phyloP scores from a whole-genome alignment of 2,888 invertebrate genomes.

The Andricus curvator region DNA sequence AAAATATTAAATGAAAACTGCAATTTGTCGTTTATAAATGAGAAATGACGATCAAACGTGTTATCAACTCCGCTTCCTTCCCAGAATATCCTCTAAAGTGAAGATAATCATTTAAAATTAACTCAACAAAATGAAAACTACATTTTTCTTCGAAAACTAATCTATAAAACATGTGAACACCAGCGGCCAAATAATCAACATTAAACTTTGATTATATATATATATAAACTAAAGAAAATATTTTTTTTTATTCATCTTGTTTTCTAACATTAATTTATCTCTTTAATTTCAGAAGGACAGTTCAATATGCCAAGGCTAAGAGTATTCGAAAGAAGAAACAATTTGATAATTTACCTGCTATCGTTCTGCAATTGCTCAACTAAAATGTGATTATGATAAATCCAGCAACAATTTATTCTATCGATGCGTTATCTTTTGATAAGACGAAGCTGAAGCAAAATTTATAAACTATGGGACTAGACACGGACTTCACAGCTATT shows the following conservation, averaged over 20 bases:
- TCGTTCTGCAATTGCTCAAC: neutral
- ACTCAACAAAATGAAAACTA: neutral
- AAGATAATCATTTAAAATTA: neutral
- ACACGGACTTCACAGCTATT: constrained; percentile 59
- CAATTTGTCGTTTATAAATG: neutral
- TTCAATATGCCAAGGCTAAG: neutral
- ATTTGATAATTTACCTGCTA: neutral
- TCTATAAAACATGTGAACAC: too few species aligned
- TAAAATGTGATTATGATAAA: constrained; percentile 30
- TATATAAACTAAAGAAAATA: neutral
- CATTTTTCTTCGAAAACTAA: neutral
- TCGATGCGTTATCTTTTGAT: constrained; percentile 30
- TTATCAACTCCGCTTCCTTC: neutral
- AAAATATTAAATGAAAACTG: neutral
- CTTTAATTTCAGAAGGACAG: neutral
- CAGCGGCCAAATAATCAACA: too few species aligned
- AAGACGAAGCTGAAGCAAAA: constrained; percentile 7
- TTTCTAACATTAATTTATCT: neutral
- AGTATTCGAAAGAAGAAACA: constrained; percentile 1
- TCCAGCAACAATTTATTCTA: neutral
- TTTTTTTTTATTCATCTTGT: neutral
- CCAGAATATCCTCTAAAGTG: neutral
- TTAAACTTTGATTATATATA: neutral
- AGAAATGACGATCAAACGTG: neutral
- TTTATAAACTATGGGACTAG: constrained; percentile 58